Conservation (phyloP, 2,797 vertebrate genomes). For the Pelochelys cantorii region DNA sequence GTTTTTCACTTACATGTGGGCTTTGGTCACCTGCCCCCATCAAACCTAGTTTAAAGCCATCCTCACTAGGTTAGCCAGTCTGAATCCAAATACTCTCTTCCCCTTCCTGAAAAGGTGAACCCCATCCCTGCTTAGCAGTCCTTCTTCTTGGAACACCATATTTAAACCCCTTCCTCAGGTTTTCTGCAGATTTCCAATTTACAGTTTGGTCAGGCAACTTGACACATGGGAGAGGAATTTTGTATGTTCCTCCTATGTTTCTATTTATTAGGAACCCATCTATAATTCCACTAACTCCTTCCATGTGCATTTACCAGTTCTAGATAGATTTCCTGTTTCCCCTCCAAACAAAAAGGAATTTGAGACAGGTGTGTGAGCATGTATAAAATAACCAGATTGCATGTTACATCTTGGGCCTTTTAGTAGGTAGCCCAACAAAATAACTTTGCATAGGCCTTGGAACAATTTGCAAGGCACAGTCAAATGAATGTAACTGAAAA, state of each 20-base stretch:
- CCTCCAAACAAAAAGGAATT: slow-evolving; percentile 22
- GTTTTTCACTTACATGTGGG: too few relatives aligned
- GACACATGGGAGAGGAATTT: too few relatives aligned
- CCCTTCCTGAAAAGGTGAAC: too few relatives aligned
- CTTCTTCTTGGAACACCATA: too few relatives aligned
- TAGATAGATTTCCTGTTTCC: slow-evolving; percentile 16
- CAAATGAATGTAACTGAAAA: slow-evolving; percentile 42
- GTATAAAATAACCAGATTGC: background rate
- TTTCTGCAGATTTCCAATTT: too few relatives aligned
- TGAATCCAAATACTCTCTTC: too few relatives aligned
- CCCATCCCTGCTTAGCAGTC: too few relatives aligned
- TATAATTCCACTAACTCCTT: background rate
- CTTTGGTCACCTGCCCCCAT: too few relatives aligned
- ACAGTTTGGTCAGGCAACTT: too few relatives aligned
- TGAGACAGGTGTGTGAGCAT: slow-evolving; percentile 45
- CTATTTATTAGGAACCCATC: background rate
- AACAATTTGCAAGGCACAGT: slow-evolving; percentile 58
- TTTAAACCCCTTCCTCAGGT: too few relatives aligned
- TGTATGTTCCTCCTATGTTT: background rate
- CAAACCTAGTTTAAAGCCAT: too few relatives aligned
- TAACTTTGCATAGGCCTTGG: slow-evolving; percentile 20
- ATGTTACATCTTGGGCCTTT: slow-evolving; percentile 10
- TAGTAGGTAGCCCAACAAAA: slow-evolving; percentile 33
- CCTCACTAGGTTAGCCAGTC: too few relatives aligned
- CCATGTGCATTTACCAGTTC: background rate